Conservation (phyloP, 2,113 vertebrate species). For the Sylvia atricapilla region DNA sequence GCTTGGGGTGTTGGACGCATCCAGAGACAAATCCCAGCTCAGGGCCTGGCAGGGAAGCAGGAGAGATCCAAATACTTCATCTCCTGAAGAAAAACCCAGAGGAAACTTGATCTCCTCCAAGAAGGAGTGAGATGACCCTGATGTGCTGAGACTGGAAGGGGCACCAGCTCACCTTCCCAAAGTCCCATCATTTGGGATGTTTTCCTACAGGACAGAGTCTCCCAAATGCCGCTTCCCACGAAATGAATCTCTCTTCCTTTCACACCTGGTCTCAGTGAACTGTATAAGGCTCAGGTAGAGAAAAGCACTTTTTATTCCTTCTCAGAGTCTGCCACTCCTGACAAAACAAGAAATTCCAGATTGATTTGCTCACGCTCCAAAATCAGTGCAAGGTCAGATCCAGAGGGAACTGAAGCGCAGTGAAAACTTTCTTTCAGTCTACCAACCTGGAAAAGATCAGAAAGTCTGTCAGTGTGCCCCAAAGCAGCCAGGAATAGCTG, state of each 20-base stretch:
- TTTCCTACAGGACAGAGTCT: not conserved
- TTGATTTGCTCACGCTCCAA: not conserved
- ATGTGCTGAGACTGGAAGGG: not conserved
- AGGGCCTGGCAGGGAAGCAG: not conserved
- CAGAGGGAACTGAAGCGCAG: not conserved
- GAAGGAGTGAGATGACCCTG: not conserved
- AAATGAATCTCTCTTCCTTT: not conserved
- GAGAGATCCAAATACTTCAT: not conserved
- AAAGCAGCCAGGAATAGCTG: not conserved
- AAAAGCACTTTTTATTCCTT: not conserved
- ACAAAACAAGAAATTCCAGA: not conserved
- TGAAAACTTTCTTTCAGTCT: not conserved
- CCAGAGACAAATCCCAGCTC: not conserved
- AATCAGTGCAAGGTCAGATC: not conserved
- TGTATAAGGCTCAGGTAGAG: not conserved
- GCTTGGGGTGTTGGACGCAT: fast-evolving
- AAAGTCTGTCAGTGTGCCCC: not conserved
- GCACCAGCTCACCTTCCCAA: not conserved
- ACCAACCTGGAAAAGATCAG: not conserved
- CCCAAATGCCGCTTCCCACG: not conserved
- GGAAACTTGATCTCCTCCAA: not conserved
- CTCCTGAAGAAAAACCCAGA: not conserved
- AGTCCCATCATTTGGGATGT: not conserved
- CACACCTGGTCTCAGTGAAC: not conserved
- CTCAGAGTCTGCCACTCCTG: not conserved